Evolutionary conservation across 2,113 vertebrate species (phyloP).

Genomic region (Anser cygnoides): DNA sequence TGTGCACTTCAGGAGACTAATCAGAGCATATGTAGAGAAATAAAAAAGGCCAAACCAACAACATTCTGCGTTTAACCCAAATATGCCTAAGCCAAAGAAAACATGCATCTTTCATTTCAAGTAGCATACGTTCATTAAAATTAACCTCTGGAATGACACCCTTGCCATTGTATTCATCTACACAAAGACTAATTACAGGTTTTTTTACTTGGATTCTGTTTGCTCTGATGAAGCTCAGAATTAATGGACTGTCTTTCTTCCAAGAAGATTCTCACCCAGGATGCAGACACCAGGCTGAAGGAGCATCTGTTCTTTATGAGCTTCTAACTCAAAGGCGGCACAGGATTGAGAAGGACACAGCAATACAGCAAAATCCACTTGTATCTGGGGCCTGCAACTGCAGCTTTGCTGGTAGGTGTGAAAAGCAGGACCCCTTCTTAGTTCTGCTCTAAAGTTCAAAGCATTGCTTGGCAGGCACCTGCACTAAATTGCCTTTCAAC

Average conservation of each 20-base stretch:
- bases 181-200: no score
- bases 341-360: background rate
- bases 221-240: background rate
- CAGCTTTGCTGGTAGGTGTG: fast-evolving
- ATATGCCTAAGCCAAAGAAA: background rate
- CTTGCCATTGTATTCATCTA: background rate
- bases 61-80: background rate
- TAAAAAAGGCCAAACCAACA: background rate
- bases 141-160: background rate
- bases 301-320: background rate
- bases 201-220: background rate
- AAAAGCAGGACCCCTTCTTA: background rate
- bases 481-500: background rate
- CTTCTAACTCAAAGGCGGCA: background rate
- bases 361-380: fast-evolving
- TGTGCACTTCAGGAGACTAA: background rate
- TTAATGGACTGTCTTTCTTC: fast-evolving
- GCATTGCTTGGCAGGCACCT: background rate
- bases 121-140: background rate
- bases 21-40: background rate
- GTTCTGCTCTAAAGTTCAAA: background rate
- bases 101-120: background rate
- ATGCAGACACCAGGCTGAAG: fast-evolving
- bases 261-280: background rate
- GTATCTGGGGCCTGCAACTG: background rate